A percentile compares a stretch with the other conserved stretches of the same genome.
Conservation (phyloP, 2,797 vertebrate genomes). For the Aulostomus chinensis region DNA sequence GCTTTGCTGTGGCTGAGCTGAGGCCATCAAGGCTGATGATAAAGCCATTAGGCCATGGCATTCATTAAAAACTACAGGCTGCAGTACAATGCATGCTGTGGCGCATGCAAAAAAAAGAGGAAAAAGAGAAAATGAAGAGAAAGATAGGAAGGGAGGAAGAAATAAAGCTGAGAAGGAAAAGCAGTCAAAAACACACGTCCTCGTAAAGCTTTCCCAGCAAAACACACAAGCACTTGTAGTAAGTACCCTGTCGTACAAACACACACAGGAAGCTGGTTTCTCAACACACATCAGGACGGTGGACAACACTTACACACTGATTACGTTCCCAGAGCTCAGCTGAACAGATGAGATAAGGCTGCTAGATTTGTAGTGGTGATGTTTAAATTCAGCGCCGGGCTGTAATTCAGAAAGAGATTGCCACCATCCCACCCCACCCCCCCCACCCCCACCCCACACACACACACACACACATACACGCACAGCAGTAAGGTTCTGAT, state of each 20-base stretch:
- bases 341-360: constrained; percentile 57
- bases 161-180: no score
- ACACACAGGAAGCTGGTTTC: no score
- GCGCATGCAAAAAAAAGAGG: constrained; percentile 29
- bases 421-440: no score
- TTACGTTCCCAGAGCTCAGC: constrained; percentile 48
- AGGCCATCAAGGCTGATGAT: constrained; percentile 58
- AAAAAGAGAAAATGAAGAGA: constrained; percentile 17
- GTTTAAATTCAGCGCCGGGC: constrained; percentile 45
- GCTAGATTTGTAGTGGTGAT: constrained; percentile 50
- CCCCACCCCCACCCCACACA: no score
- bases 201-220: constrained; percentile 3
- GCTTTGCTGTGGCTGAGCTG: constrained; percentile 27
- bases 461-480: no score
- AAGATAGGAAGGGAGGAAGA: constrained; percentile 4
- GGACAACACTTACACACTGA: constrained; percentile 31
- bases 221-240: no score
- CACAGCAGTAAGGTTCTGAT: no score
- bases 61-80: constrained; percentile 59
- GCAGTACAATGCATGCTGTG: constrained; percentile 3
- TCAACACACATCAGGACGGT: no score
- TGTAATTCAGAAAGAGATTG: no score
- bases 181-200: no score
- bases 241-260: no score
- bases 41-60: constrained; percentile 58